Evolutionary conservation across 2,888 invertebrate genomes (phyloP).

Genomic region (Eilema caniola): DNA sequence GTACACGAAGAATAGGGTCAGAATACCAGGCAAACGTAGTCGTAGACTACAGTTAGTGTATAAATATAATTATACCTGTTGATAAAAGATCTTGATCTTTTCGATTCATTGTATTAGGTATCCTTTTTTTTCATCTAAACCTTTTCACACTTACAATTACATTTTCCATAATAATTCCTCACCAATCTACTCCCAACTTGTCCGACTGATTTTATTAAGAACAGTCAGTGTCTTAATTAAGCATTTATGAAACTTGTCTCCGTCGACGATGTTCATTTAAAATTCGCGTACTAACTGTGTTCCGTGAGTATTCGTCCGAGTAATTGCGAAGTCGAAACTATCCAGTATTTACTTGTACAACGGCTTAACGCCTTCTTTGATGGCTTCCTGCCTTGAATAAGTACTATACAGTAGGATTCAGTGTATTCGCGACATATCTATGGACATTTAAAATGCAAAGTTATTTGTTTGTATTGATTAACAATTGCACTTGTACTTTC

Average conservation of each 20-base stretch:
- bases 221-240: slow-evolving; percentile 43
- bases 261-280: slow-evolving; percentile 44
- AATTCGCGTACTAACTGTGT: slow-evolving; percentile 41
- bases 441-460: slow-evolving; percentile 22
- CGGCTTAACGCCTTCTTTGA: slow-evolving; percentile 39
- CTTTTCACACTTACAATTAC: neutral
- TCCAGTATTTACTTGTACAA: slow-evolving; percentile 39
- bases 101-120: neutral
- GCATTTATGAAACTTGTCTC: slow-evolving; percentile 50
- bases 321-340: too few species aligned
- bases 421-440: slow-evolving; percentile 19
- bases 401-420: slow-evolving; percentile 13
- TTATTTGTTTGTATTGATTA: too few species aligned
- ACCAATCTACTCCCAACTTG: slow-evolving; percentile 29
- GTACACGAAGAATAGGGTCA: too few species aligned
- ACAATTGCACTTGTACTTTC: too few species aligned
- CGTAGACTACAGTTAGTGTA: too few species aligned
- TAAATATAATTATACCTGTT: too few species aligned
- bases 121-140: neutral
- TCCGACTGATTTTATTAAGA: slow-evolving; percentile 43
- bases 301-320: slow-evolving; percentile 45
- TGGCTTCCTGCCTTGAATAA: slow-evolving; percentile 32
- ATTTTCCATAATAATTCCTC: slow-evolving; percentile 20
- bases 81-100: too few species aligned
- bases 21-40: too few species aligned